Evolutionary conservation across 2,888 invertebrate genomes (phyloP), one percentile per base, ranked within the genome.

Genomic region (Allophyes oxyacanthae): DNA sequence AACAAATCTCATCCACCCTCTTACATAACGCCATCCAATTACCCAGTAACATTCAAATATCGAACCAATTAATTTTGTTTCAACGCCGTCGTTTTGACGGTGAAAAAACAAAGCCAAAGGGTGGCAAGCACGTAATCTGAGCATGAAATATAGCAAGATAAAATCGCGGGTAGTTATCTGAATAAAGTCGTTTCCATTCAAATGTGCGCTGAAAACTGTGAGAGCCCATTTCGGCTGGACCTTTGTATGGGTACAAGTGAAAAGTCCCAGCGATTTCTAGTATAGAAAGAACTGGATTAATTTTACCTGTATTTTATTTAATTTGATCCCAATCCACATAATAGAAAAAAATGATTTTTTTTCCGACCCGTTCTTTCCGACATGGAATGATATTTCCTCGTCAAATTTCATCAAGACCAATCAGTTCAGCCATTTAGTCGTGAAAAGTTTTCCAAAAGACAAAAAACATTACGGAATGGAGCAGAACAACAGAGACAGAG

Each of bases 171-270:
- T 78, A 82, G 89, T 86, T 89, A 91, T 90, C 89, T 83, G 85
- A 88, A 90, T 91, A 88, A 88, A 91, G 90, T 85, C 89, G 85
- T 91, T 90, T 81, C 83, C 86, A 90, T 91, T 89, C 90, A 89
- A 90, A 89, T 86, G 89, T 81, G 78, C 82, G 82, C 81, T 88
- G 87, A 87, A 89, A 89, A 88, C 89, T 86, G 86, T 75, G 82
- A 72, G 80, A 78, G 86, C 67, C 84, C 86, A 83, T 85, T 89
- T 85, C 75, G 77, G 73, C 85, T 78, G 89, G 88, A 89, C 90
- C 83, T 81, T 77, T 78, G 62, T 38, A 57, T 50, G 51, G 84
- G 77, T 45, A 0, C 55, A 78, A 78, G 64, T 26, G 1, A 60
- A 2, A 46, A 28, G 65, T 37, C n/a, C 3, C 0, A 34, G 65